Evolutionary conservation across 1,140 invertebrate genomes (phyloP).

Genomic region (Aphaenogaster floridana): DNA sequence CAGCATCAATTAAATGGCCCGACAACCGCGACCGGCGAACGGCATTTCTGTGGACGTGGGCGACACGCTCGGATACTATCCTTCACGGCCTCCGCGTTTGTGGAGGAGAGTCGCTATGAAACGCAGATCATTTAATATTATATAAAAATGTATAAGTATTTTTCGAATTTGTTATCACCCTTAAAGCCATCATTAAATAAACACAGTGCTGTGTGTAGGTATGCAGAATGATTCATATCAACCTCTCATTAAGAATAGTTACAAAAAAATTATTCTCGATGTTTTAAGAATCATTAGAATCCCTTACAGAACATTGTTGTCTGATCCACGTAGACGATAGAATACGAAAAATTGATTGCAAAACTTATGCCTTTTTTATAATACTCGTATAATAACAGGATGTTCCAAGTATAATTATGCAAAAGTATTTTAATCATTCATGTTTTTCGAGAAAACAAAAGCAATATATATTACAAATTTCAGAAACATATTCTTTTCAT

Average conservation of each 20-base stretch:
- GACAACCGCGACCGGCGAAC: conserved; percentile 24
- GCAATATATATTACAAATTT: not conserved
- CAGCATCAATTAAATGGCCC: conserved; percentile 59
- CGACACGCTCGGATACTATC: not conserved
- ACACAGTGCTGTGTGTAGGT: not conserved
- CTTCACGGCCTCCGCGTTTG: not conserved
- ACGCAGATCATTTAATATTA: not conserved
- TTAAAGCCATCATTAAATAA: not conserved
- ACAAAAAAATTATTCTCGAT: not conserved
- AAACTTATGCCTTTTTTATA: not conserved
- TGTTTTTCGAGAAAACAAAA: not conserved
- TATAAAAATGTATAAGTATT: conserved; percentile 3
- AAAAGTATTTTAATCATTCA: not conserved
- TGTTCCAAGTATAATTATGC: not conserved
- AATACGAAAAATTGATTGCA: not conserved
- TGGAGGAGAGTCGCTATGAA: not conserved
- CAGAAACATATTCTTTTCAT: not conserved
- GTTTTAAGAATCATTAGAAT: not conserved
- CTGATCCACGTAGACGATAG: not conserved
- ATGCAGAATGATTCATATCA: not conserved
- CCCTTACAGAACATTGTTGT: not conserved
- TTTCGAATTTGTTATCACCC: not conserved
- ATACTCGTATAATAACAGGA: not conserved
- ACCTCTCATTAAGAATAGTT: not conserved
- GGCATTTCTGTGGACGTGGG: not conserved